These are phyloP conservation scores for Thymallus thymallus DNA, from an alignment of 2,113 vertebrate genomes.

Conservation along the genomic window DNA sequence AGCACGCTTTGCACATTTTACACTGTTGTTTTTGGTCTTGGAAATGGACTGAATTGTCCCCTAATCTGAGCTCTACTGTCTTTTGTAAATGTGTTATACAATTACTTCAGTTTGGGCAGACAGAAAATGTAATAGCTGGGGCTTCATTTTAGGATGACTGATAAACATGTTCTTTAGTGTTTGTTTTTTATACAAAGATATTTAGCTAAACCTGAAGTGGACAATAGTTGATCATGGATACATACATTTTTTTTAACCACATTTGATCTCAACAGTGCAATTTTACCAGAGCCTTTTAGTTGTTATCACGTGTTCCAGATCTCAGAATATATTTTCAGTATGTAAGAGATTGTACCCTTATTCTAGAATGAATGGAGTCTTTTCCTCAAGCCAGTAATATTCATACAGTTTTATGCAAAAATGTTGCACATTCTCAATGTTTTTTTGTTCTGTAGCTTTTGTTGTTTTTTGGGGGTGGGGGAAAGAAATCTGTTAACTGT, in stretches of 20 bases:
- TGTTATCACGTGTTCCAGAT: conserved; percentile 37
- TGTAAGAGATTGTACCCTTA: conserved; percentile 3
- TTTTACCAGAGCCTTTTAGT: conserved; percentile 26
- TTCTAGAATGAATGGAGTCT: neutral
- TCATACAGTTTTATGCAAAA: conserved; percentile 20
- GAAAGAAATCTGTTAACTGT: neutral
- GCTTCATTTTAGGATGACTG: conserved; percentile 24
- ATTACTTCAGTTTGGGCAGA: conserved; percentile 28
- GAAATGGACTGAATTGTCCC: conserved; percentile 3
- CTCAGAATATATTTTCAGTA: conserved; percentile 29
- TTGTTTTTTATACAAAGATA: conserved; percentile 44
- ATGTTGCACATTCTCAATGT: conserved; percentile 36
- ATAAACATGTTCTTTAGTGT: conserved; percentile 21
- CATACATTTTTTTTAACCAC: conserved; percentile 31
- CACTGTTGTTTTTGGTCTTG: conserved; percentile 22
- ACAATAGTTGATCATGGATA: conserved; percentile 25
- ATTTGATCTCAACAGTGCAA: conserved; percentile 23
- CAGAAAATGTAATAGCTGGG: conserved; percentile 16
- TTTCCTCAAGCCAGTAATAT: neutral
- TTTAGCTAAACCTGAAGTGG: conserved; percentile 34
- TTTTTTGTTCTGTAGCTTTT: conserved; percentile 22
- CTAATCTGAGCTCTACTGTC: conserved; percentile 31
- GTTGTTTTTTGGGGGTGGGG: neutral
- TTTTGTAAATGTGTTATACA: conserved; percentile 16
- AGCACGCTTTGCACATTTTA: conserved; percentile 68